phyloP scores from a whole-genome alignment of 2,797 vertebrate species.

The Clarias fuscus region DNA sequence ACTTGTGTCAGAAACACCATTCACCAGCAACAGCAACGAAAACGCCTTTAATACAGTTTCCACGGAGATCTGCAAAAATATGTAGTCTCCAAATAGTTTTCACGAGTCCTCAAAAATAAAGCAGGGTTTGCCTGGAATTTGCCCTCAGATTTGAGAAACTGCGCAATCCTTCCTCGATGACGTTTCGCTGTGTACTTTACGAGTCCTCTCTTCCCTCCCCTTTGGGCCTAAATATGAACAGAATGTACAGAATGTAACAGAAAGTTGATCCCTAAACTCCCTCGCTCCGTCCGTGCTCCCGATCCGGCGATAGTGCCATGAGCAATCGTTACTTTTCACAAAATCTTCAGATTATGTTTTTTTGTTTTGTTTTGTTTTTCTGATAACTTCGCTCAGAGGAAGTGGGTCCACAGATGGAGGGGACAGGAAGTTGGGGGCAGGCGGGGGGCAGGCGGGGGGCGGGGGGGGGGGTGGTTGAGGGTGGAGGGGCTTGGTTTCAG shows the following conservation, averaged over 20 bases:
- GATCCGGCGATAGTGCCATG: background rate
- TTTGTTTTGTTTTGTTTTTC: background rate
- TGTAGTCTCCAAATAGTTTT: background rate
- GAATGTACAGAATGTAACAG: background rate
- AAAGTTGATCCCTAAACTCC: background rate
- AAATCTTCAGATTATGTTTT: background rate
- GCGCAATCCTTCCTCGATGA: conserved; percentile 4
- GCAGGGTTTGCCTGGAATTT: conserved; percentile 5
- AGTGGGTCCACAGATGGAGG: conserved; percentile 40
- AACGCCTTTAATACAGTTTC: background rate
- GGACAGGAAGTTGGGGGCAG: conserved; percentile 34
- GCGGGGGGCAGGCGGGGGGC: background rate
- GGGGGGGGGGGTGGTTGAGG: too few relatives aligned
- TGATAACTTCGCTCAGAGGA: conserved; percentile 21
- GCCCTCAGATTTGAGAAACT: background rate
- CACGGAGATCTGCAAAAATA: background rate
- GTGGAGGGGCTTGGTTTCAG: conserved; percentile 30
- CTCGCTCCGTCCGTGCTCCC: background rate
- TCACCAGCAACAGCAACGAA: background rate
- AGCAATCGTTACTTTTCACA: background rate
- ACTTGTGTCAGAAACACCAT: background rate
- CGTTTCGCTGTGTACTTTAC: background rate
- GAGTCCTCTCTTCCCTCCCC: background rate
- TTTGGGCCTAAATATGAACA: background rate
- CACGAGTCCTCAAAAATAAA: background rate